A percentile compares a stretch with the other conserved stretches of the same genome.
Conservation (phyloP, 2,797 vertebrate genomes). For the Ceyx erithaca region DNA sequence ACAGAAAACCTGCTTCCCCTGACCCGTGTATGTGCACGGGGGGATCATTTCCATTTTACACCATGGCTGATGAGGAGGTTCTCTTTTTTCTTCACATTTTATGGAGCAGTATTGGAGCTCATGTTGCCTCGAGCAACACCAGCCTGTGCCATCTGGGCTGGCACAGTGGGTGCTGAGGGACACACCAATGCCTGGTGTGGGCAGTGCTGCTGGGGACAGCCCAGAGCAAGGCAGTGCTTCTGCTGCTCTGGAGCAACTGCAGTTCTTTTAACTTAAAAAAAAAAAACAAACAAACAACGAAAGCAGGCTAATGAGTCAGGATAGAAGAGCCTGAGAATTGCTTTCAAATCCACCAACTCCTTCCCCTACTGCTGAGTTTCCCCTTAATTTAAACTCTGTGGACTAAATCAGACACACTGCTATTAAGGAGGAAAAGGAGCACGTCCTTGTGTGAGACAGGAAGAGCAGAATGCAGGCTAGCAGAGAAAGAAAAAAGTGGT, state of each 20-base stretch:
- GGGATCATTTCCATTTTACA: fast-evolving
- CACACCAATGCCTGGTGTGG: background rate
- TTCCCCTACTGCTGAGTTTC: conserved; percentile 9
- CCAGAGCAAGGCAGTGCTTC: fast-evolving
- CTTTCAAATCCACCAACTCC: background rate
- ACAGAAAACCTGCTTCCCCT: background rate
- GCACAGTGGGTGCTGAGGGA: fast-evolving
- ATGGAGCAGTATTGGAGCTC: background rate
- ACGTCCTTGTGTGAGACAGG: background rate
- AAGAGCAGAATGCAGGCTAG: background rate
- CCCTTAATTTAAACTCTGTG: conserved; percentile 30
- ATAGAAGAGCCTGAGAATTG: background rate
- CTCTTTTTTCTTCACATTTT: fast-evolving
- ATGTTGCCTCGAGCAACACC: background rate
- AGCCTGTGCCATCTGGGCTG: background rate
- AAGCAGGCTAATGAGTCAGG: background rate
- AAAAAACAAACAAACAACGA: too few species aligned
- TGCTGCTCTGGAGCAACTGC: background rate
- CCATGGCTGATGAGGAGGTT: fast-evolving
- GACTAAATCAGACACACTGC: conserved; percentile 6
- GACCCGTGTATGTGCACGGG: fast-evolving
- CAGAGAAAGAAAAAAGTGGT: background rate
- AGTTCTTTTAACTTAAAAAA: background rate
- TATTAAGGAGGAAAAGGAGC: background rate
- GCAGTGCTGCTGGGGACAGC: background rate